These are phyloP conservation scores for mouse (Mus musculus) DNA, from an alignment of 2,113 vertebrate species.

Conservation along the genomic window GRCm39 chr16:33337501-33338000, in stretches of 20 bases:
- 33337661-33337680: too few species aligned
- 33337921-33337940: too few species aligned
- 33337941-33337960: not conserved
- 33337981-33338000: not conserved
- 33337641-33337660: not conserved
- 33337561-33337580: not conserved
- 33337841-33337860: not conserved
- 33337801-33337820: slow-evolving; percentile 62
- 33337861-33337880: not conserved
- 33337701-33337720: not conserved
- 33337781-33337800: not conserved
- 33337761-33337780: not conserved
- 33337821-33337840: not conserved
- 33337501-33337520: slow-evolving; percentile 61
- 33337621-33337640: not conserved
- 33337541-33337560: not conserved
- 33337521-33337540: slow-evolving; percentile 63
- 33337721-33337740: not conserved
- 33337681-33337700: not conserved
- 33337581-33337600: not conserved
- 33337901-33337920: not conserved
- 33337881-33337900: not conserved
- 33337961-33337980: not conserved
- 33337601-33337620: too few species aligned
- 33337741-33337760: not conserved